Conservation (phyloP, 2,888 invertebrate species). For the Lycocerus yunnanus region DNA sequence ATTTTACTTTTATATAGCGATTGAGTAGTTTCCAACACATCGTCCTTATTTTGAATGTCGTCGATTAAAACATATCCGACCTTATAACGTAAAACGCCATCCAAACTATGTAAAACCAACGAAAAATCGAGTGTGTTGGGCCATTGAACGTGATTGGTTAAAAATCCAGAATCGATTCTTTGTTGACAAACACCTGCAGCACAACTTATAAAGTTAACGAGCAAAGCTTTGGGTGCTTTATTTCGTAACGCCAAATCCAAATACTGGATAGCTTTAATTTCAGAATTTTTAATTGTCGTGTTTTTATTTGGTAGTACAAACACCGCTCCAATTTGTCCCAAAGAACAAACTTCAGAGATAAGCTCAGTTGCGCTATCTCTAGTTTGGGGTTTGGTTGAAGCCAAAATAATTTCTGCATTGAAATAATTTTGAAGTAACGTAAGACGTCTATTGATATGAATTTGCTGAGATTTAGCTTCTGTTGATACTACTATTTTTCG, state of each 20-base stretch:
- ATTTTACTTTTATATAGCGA: conserved; percentile 51
- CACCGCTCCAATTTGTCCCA: conserved; percentile 47
- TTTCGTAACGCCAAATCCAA: conserved; percentile 49
- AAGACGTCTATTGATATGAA: conserved; percentile 50
- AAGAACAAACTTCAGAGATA: conserved; percentile 41
- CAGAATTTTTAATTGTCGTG: conserved; percentile 37
- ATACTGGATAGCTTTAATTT: conserved; percentile 47
- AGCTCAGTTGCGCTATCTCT: conserved; percentile 44
- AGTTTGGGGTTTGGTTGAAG: conserved; percentile 44
- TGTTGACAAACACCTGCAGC: conserved; percentile 47
- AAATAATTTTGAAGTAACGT: conserved; percentile 46
- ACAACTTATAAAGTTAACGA: conserved; percentile 47
- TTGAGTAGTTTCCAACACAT: conserved; percentile 46
- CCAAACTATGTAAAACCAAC: conserved; percentile 45
- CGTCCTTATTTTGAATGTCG: conserved; percentile 43
- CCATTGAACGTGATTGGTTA: conserved; percentile 49
- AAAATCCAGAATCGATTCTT: conserved; percentile 47
- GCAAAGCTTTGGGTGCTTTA: conserved; percentile 48
- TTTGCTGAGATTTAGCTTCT: conserved; percentile 79
- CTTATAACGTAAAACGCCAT: conserved; percentile 46
- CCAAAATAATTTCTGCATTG: conserved; percentile 46
- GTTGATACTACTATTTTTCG: conserved; percentile 79
- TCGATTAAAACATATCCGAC: conserved; percentile 45
- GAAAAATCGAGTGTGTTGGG: conserved; percentile 43
- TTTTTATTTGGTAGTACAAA: conserved; percentile 46